Evolutionary conservation across 2,797 vertebrate species (phyloP), one percentile per base, ranked within the genome.

Genomic region (Sebastes variabilis): DNA sequence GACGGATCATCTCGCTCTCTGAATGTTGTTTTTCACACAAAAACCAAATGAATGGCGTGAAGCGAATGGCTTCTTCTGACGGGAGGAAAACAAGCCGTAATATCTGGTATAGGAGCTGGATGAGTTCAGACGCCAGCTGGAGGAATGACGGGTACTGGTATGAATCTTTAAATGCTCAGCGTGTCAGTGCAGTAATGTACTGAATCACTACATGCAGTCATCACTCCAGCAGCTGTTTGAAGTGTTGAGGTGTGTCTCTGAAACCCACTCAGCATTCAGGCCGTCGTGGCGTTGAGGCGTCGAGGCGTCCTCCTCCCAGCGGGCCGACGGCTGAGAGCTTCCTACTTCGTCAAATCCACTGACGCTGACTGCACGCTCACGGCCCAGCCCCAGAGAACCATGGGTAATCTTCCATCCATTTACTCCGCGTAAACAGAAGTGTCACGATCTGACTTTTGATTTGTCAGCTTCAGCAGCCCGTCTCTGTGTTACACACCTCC

Each of bases 401-500:
- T 77, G 83, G 87, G 75, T 86, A 78, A 92, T 91, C 86, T 89
- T 69, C 69, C 69, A 49, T 84, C 85, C 72, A 76, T 27, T 73
- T 72, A 83, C 80, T 67, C 24, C 56, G 24, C 84, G 83, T 90
- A 91, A 92, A 91, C 83, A 87, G 29, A 59, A 22, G 66, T 81
- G 88, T 85, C 87, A 84, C 18, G 80, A 91, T 87, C 66, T 65
- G 69, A 82, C 29, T 80, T 30, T 62, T 80, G 83, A 92, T 89
- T 85, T 75, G 80, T 81, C 69, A 58, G 75, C 68, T 72, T 52
- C 62, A 62, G 46, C 46, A 52, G 46, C 46, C 46, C 20, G 46
- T 52, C 46, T 52, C 7, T 52, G 46, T 52, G 46, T 52, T 52
- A 20, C 16, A 52, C 46, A 52, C 7, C 46, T 8, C 22, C 56